Evolutionary conservation across 2,888 invertebrate species (phyloP).

Genomic region (Yponomeuta evonymella): DNA sequence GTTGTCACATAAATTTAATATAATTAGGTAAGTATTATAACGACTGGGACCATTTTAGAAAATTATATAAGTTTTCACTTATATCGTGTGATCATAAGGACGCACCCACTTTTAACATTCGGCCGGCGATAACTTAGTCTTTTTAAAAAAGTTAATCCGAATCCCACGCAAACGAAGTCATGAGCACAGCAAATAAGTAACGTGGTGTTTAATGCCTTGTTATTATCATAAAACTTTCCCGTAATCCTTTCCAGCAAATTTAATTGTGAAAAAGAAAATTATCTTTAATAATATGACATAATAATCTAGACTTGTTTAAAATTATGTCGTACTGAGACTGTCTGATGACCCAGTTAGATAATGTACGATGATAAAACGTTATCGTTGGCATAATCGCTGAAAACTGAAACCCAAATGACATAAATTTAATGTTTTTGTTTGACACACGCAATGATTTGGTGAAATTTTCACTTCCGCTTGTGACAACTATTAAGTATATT

Average conservation of each 20-base stretch:
- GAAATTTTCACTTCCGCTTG: neutral
- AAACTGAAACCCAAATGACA: neutral
- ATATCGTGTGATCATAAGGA: too few relatives aligned
- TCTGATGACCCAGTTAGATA: slow-evolving; percentile 14
- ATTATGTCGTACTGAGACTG: neutral
- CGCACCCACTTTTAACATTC: too few relatives aligned
- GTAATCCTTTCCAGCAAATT: too few relatives aligned
- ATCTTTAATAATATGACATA: neutral
- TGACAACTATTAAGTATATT: neutral
- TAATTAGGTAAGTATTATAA: too few relatives aligned
- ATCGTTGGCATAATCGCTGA: neutral
- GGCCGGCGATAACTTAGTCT: too few relatives aligned
- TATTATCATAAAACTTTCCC: too few relatives aligned
- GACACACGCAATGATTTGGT: neutral
- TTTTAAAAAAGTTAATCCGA: neutral
- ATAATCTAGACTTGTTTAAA: neutral
- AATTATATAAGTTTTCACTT: too few relatives aligned
- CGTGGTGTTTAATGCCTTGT: too few relatives aligned
- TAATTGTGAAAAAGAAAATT: neutral
- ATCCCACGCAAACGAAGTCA: too few relatives aligned
- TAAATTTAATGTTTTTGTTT: neutral
- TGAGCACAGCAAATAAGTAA: too few relatives aligned
- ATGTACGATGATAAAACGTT: slow-evolving; percentile 8
- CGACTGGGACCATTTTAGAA: too few relatives aligned
- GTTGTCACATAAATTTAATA: too few relatives aligned